Conservation (phyloP, 1,140 invertebrate genomes). For the Tyrophagus putrescentiae region DNA sequence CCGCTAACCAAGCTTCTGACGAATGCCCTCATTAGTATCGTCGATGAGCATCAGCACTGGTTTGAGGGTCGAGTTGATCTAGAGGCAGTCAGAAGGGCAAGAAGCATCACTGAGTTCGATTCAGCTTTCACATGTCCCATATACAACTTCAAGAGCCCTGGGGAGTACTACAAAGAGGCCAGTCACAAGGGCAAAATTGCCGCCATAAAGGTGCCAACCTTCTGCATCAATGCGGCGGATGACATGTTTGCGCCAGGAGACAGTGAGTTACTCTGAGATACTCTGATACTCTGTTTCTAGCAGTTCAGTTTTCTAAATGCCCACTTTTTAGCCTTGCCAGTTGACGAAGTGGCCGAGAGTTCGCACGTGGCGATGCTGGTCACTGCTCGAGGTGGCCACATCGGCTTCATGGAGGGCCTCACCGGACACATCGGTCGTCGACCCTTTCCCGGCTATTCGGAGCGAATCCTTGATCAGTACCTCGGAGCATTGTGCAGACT, state of each 20-base stretch:
- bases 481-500: neutral
- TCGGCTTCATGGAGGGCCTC: slow-evolving; percentile 61
- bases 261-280: slow-evolving; percentile 35
- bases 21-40: slow-evolving; percentile 36
- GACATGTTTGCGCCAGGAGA: slow-evolving; percentile 64
- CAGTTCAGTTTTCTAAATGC: neutral
- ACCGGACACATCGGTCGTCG: no score
- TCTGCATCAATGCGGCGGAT: slow-evolving; percentile 65
- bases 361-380: slow-evolving; percentile 49
- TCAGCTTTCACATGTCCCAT: slow-evolving; percentile 59
- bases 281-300: neutral
- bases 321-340: slow-evolving; percentile 19
- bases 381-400: slow-evolving; percentile 66
- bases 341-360: slow-evolving; percentile 18
- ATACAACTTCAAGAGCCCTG: slow-evolving; percentile 60
- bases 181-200: slow-evolving; percentile 55
- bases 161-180: slow-evolving; percentile 61
- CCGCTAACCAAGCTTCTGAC: slow-evolving; percentile 59
- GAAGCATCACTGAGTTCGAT: slow-evolving; percentile 67
- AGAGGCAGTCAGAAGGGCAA: slow-evolving; percentile 38
- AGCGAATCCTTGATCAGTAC: slow-evolving; percentile 9
- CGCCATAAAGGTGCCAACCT: slow-evolving; percentile 49
- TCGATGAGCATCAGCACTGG: slow-evolving; percentile 23
- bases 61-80: slow-evolving; percentile 30
- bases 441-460: slow-evolving; percentile 8